These are phyloP conservation scores for Lepidothrix coronata DNA, from an alignment of 2,113 vertebrate species.

Conservation along the genomic window DNA sequence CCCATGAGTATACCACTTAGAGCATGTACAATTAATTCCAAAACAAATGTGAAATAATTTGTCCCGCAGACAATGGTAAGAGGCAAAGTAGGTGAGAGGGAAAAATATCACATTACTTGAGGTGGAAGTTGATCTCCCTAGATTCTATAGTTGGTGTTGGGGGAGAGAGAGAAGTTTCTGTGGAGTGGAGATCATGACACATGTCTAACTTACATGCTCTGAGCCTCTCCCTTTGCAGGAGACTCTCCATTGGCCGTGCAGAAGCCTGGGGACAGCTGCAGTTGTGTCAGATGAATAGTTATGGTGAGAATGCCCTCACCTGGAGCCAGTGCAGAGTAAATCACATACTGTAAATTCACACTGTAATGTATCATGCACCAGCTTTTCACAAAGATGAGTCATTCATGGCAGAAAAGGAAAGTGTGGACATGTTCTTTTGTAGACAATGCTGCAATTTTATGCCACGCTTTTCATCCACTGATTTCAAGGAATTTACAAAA, in stretches of 20 bases:
- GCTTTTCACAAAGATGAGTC: neutral
- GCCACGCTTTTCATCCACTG: neutral
- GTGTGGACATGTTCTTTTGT: neutral
- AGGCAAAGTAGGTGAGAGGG: neutral
- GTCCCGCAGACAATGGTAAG: neutral
- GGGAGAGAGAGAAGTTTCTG: neutral
- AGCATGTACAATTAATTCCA: neutral
- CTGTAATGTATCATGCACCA: neutral
- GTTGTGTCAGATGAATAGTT: neutral
- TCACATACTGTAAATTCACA: neutral
- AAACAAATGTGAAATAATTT: neutral
- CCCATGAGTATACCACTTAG: accelerated
- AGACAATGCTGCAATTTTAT: neutral
- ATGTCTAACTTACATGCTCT: neutral
- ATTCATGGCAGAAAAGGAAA: neutral
- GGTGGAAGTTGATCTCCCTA: neutral
- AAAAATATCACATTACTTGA: neutral
- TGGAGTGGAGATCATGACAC: neutral
- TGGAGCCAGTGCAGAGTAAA: neutral
- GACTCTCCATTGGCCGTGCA: accelerated
- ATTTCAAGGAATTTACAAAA: neutral
- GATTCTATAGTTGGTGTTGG: too few species aligned
- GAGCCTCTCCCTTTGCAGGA: neutral
- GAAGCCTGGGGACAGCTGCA: neutral
- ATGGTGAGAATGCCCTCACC: neutral